Percentiles rank a stretch among this genome's conserved stretches.
Evolutionary conservation across 37 sponge, comb jelly and placozoan genomes (phyloP).

Genomic region (Theonella swinhoei): DNA sequence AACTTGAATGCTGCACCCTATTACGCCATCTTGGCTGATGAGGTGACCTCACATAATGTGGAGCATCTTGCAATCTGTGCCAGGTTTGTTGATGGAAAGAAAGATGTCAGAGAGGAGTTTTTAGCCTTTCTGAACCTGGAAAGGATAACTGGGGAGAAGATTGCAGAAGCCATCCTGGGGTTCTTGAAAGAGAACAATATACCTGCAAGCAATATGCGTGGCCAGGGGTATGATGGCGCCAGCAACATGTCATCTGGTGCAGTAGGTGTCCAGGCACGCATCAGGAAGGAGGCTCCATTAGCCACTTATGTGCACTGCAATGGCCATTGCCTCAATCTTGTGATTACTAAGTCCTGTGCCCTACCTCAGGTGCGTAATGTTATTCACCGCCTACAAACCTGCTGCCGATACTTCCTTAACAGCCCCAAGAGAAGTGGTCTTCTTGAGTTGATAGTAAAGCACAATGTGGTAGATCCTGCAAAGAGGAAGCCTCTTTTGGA

Average conservation of each 20-base stretch:
- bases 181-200: conserved; percentile 34
- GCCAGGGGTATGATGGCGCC: conserved; percentile 65
- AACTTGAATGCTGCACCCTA: conserved; percentile 4
- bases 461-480: conserved; percentile 18
- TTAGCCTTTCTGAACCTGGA: conserved; percentile 49
- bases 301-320: background rate
- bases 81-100: conserved; percentile 40
- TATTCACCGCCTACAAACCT: background rate
- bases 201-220: conserved; percentile 43
- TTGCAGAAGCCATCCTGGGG: conserved; percentile 39
- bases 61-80: conserved; percentile 54
- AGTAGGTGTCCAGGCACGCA: conserved; percentile 52
- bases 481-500: conserved; percentile 40
- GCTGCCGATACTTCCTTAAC: conserved; percentile 21
- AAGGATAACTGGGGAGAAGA: conserved; percentile 57
- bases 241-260: conserved; percentile 49
- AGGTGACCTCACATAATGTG: conserved; percentile 50
- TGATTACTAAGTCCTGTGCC: conserved; percentile 29
- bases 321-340: conserved; percentile 24
- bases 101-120: conserved; percentile 52
- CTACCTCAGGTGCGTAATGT: conserved; percentile 20
- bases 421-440: conserved; percentile 25
- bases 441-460: conserved; percentile 20
- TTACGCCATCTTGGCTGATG: conserved; percentile 30
- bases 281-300: background rate